These are phyloP conservation scores for Hermetia illucens DNA, from an alignment of 1,140 invertebrate genomes.

Conservation along the genomic window DNA sequence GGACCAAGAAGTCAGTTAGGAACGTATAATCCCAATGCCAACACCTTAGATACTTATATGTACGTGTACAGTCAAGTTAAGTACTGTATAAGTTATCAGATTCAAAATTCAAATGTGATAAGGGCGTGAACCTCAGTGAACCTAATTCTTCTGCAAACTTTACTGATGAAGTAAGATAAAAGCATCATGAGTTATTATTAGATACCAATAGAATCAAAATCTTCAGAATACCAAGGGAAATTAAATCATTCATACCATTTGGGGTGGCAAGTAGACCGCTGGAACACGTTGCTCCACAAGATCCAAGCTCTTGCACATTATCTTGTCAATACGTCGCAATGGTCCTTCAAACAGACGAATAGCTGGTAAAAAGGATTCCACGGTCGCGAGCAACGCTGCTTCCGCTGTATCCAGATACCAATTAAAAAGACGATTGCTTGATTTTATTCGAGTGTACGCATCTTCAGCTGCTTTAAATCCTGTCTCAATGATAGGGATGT, in stretches of 20 bases:
- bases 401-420: conserved; percentile 62
- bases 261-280: conserved; percentile 55
- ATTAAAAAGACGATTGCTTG: conserved; percentile 41
- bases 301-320: conserved; percentile 62
- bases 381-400: conserved; percentile 44
- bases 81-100: too few relatives aligned
- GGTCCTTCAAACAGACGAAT: conserved; percentile 51
- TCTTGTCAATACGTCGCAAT: conserved; percentile 51
- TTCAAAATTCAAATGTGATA: too few relatives aligned
- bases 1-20: too few relatives aligned
- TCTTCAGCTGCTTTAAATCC: conserved; percentile 50
- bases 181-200: too few relatives aligned
- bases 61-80: too few relatives aligned
- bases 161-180: too few relatives aligned
- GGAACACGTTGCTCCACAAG: conserved; percentile 63
- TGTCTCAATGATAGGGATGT: conserved; percentile 55
- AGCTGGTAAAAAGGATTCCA: conserved; percentile 51
- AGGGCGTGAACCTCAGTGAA: too few relatives aligned
- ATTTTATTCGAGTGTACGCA: conserved; percentile 53
- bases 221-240: conserved; percentile 10
- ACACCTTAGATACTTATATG: too few relatives aligned
- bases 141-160: too few relatives aligned
- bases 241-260: conserved; percentile 42
- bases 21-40: too few relatives aligned
- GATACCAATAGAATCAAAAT: conserved; percentile 51